Evolutionary conservation across 1,140 invertebrate species (phyloP).

Genomic region (Lineus longissimus): DNA sequence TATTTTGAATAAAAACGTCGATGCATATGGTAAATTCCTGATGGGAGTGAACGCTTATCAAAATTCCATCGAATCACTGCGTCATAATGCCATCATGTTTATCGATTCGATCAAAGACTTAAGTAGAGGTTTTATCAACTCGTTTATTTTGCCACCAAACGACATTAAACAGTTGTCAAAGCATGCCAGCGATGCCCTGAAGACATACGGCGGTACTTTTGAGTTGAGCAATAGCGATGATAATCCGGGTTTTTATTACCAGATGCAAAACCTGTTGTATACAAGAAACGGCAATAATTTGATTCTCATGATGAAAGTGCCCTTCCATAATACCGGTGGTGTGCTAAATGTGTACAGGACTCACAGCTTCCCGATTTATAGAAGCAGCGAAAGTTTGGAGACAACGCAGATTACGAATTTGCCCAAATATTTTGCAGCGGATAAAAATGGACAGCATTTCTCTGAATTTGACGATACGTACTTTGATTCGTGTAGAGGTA

Average conservation of each 20-base stretch:
- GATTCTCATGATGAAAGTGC: constrained; percentile 7
- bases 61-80: constrained; percentile 5
- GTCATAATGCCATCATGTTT: constrained; percentile 1
- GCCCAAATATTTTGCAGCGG: constrained; percentile 5
- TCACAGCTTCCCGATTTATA: constrained; percentile 3
- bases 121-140: constrained; percentile 1
- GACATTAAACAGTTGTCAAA: neutral
- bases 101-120: constrained; percentile 7
- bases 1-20: constrained; percentile 2
- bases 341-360: constrained; percentile 1
- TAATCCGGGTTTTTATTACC: constrained; percentile 6
- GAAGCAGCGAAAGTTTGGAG: neutral
- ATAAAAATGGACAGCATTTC: neutral
- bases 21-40: constrained; percentile 8
- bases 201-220: constrained; percentile 1
- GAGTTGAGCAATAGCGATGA: constrained; percentile 3
- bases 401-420: constrained; percentile 2
- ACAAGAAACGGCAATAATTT: constrained; percentile 6
- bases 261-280: constrained; percentile 8
- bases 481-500: constrained; percentile 7
- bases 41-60: constrained; percentile 4
- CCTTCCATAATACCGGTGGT: constrained; percentile 1
- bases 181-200: neutral
- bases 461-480: constrained; percentile 4
- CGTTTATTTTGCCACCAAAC: neutral